Percentiles rank a stretch among this genome's conserved stretches.
Evolutionary conservation across 2,888 invertebrate species (phyloP).

Genomic region (Drosophila anceps): DNA sequence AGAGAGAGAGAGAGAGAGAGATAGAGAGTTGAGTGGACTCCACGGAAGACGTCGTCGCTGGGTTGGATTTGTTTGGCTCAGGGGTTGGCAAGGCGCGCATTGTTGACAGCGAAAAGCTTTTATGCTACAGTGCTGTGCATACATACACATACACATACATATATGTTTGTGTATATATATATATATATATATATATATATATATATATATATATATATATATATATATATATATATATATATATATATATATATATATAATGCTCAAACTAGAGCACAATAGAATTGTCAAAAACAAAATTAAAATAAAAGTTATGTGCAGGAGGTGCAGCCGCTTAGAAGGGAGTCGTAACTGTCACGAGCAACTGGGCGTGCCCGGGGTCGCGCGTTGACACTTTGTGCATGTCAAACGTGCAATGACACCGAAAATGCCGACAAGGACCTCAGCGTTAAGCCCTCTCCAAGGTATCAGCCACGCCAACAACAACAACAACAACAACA

Average conservation of each 20-base stretch:
- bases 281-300: slow-evolving; percentile 48
- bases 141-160: too few relatives aligned
- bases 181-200: slow-evolving; percentile 17
- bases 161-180: too few relatives aligned
- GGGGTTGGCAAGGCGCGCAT: slow-evolving; percentile 39
- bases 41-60: slow-evolving; percentile 3
- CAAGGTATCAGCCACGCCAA: slow-evolving; percentile 57
- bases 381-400: slow-evolving; percentile 64
- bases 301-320: background rate
- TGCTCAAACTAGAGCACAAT: slow-evolving; percentile 36
- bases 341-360: slow-evolving; percentile 11
- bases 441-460: slow-evolving; percentile 44
- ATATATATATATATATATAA: slow-evolving; percentile 17
- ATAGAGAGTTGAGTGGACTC: background rate
- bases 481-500: slow-evolving; percentile 22
- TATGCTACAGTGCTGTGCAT: slow-evolving; percentile 14
- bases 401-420: slow-evolving; percentile 73
- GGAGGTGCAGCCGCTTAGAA: slow-evolving; percentile 9
- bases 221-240: slow-evolving; percentile 12
- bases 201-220: slow-evolving; percentile 17
- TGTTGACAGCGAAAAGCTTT: slow-evolving; percentile 54
- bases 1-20: background rate
- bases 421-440: slow-evolving; percentile 56
- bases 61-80: slow-evolving; percentile 28
- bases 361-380: slow-evolving; percentile 46